Percentiles rank a stretch among this genome's conserved stretches.
Conservation (phyloP, 1,140 invertebrate species). For the Aphelinus certus region DNA sequence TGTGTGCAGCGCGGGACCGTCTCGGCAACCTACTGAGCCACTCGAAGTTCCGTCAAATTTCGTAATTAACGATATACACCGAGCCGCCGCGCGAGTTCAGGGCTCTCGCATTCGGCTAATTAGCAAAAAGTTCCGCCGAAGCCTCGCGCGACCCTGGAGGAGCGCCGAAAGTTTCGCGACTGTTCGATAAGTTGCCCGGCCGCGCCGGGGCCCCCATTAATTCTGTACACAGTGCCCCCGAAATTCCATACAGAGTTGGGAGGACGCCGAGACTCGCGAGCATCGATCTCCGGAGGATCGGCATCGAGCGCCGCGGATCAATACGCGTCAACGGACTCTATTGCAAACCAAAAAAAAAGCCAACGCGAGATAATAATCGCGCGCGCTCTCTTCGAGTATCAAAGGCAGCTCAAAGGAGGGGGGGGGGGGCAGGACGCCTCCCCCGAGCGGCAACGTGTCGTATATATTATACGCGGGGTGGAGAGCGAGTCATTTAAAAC, state of each 20-base stretch:
- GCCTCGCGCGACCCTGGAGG: no score
- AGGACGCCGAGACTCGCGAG: background rate
- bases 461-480: no score
- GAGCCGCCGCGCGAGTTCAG: background rate
- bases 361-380: no score
- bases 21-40: slow-evolving; percentile 21
- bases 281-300: background rate
- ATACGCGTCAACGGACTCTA: background rate
- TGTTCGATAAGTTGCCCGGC: no score
- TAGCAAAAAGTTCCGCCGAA: slow-evolving; percentile 23
- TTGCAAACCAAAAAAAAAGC: slow-evolving; percentile 19
- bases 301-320: no score
- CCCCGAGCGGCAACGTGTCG: background rate
- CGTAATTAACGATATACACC: slow-evolving; percentile 24
- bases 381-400: slow-evolving; percentile 12
- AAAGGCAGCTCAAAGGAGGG: background rate
- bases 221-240: no score
- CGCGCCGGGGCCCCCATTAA: no score
- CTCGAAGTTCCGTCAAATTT: slow-evolving; percentile 37
- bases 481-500: slow-evolving; percentile 5
- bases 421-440: no score
- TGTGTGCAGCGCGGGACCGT: background rate
- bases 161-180: no score
- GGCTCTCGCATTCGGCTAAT: slow-evolving; percentile 22
- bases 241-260: no score